These are phyloP conservation scores for Anoncus sp. DNA, from an alignment of 2,888 invertebrate genomes.

Conservation along the genomic window DNA sequence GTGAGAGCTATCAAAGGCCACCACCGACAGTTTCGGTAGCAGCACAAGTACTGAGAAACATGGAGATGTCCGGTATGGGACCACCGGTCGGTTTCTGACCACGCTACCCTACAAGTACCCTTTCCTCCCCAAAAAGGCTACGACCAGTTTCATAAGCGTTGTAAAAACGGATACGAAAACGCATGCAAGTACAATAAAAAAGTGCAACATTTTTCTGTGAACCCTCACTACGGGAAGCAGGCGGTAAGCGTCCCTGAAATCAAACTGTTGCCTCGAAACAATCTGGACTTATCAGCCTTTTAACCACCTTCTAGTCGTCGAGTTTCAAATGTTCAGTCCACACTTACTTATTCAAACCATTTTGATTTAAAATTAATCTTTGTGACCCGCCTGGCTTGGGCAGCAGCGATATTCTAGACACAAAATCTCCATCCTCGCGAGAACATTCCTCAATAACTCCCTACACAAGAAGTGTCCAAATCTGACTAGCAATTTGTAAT, in stretches of 20 bases:
- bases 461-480: constrained; percentile 18
- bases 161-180: constrained; percentile 19
- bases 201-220: constrained; percentile 15
- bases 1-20: too few relatives aligned
- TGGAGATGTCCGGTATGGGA: too few relatives aligned
- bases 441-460: constrained; percentile 22
- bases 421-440: neutral
- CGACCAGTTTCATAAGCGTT: constrained; percentile 21
- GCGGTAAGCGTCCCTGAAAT: constrained; percentile 16
- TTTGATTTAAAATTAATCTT: constrained; percentile 66
- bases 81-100: too few relatives aligned
- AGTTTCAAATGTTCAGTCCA: constrained; percentile 67
- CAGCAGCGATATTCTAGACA: constrained; percentile 9
- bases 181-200: constrained; percentile 21
- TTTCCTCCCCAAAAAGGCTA: too few relatives aligned
- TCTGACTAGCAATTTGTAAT: neutral
- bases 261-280: constrained; percentile 5
- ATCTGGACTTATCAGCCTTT: constrained; percentile 52
- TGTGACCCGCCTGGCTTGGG: constrained; percentile 1
- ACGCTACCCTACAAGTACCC: too few relatives aligned
- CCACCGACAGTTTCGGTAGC: too few relatives aligned
- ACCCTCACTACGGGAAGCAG: constrained; percentile 10
- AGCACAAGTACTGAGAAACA: too few relatives aligned
- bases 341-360: constrained; percentile 64
- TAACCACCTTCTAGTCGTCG: constrained; percentile 64